Percentiles rank a stretch among this genome's conserved stretches.
Conservation (phyloP, 2,888 invertebrate genomes). For the Netelia virgata region DNA sequence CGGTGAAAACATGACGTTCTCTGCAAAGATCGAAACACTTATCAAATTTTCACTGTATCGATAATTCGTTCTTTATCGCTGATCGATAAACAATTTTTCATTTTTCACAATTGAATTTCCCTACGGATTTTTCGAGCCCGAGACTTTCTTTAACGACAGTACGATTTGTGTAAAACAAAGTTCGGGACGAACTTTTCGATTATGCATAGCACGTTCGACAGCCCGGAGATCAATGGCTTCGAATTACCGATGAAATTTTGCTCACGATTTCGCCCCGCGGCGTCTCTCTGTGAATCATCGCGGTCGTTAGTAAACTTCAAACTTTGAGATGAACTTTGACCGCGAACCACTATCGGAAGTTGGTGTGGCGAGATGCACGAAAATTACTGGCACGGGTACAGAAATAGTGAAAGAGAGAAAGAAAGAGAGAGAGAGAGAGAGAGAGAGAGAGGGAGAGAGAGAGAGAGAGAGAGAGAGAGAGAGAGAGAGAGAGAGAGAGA, state of each 20-base stretch:
- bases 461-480: conserved; percentile 8
- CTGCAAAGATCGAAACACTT: conserved; percentile 83
- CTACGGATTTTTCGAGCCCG: conserved; percentile 17
- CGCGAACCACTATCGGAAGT: conserved; percentile 54
- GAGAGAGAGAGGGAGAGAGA: conserved; percentile 48
- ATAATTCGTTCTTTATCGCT: background rate
- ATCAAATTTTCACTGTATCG: conserved; percentile 26
- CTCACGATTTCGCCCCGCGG: conserved; percentile 20
- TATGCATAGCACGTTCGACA: conserved; percentile 48
- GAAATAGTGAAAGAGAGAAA: conserved; percentile 20
- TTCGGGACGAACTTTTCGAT: conserved; percentile 40
- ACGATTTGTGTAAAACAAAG: background rate
- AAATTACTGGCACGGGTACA: conserved; percentile 51
- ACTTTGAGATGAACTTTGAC: conserved; percentile 66
- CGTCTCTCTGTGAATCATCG: conserved; percentile 56
- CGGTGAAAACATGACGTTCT: conserved; percentile 91
- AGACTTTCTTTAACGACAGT: background rate
- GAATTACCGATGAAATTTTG: conserved; percentile 56
- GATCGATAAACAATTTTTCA: background rate
- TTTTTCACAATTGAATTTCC: background rate
- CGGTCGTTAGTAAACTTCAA: conserved; percentile 64
- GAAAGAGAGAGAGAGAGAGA: conserved; percentile 31
- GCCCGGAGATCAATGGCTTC: conserved; percentile 59
- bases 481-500: conserved; percentile 14
- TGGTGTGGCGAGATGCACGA: conserved; percentile 45